These are phyloP conservation scores for Cryptops parisi DNA, from an alignment of 2,888 invertebrate genomes.

Conservation along the genomic window DNA sequence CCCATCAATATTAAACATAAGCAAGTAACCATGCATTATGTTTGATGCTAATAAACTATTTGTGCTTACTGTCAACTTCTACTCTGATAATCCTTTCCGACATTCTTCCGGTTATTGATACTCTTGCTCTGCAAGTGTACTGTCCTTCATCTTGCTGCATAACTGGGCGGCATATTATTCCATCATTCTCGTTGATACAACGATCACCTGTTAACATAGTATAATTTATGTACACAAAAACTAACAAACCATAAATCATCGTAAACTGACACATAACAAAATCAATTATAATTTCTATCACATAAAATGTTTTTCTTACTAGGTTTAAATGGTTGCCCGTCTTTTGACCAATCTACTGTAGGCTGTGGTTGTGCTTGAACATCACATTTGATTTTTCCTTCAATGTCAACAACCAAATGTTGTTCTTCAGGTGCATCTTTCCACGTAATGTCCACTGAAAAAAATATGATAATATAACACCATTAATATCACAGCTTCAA, in stretches of 20 bases:
- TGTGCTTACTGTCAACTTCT: constrained; percentile 40
- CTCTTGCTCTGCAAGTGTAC: constrained; percentile 76
- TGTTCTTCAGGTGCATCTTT: constrained; percentile 71
- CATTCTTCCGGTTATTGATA: constrained; percentile 62
- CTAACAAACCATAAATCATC: too few relatives aligned
- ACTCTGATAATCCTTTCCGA: constrained; percentile 62
- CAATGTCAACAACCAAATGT: constrained; percentile 53
- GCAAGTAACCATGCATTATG: background rate
- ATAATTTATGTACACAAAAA: background rate
- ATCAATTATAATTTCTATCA: background rate
- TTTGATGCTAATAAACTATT: background rate
- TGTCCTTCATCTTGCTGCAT: constrained; percentile 69
- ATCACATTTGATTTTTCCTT: constrained; percentile 64
- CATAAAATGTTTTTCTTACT: constrained; percentile 20
- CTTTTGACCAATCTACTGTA: constrained; percentile 69
- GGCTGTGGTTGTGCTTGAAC: constrained; percentile 74
- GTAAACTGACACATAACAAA: background rate
- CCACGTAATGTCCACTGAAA: constrained; percentile 69
- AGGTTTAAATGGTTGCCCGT: constrained; percentile 41
- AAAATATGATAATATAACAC: constrained; percentile 6
- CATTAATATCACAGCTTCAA: background rate
- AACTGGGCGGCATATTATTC: constrained; percentile 59
- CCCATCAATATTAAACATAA: too few relatives aligned
- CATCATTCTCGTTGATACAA: constrained; percentile 35
- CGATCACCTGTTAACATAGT: constrained; percentile 12